Evolutionary conservation across 1,140 invertebrate species (phyloP), one percentile per base, ranked within the genome.

Genomic region (Magallana gigas): DNA sequence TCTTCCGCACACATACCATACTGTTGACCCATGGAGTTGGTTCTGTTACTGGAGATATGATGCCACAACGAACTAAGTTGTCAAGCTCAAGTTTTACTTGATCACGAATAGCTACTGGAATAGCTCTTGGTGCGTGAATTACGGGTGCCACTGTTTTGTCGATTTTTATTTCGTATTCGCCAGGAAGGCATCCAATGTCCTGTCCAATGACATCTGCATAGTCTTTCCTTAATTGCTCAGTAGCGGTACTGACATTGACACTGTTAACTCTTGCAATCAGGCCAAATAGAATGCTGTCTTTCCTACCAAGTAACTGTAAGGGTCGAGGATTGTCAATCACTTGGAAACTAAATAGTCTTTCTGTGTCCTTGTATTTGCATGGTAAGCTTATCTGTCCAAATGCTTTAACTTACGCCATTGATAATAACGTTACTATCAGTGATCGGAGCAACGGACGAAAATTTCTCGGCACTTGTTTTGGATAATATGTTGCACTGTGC

Each of bases 241-340:
- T 23, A 23, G 23, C 23, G 23, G 23, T 23, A 62, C 88, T 91
- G 7, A 95, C 95, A 91, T 96, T 95, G 29, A 96, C 86, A 57
- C 92, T 90, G 90, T 86, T 84, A 4, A 89, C 71, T 83, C 88
- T 86, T 1, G 57, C 36, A 48, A 89, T 89, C 2, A 89, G 85
- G 9, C 59, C 83, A 29, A 87, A 56, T 6, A 64, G 81, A 8
- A 81, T 36, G 14, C 11, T 48, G 48, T 89, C 85, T 56, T 68
- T 57, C 85, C 85, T 84, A 1, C 85, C 85, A 7, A 64, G 57
- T 36, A 84, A 23, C 57, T 48, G 58, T 14, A 84, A 18, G 16
- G 16, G 82, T 29, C 36, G 18, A 11, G 36, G 56, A n/a, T 81
- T 88, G 59, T 88, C 85, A 14, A 88, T 60, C 3, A 88, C 80